phyloP scores from a whole-genome alignment of 2,797 vertebrate genomes.

The Phalloptychus januarius region DNA sequence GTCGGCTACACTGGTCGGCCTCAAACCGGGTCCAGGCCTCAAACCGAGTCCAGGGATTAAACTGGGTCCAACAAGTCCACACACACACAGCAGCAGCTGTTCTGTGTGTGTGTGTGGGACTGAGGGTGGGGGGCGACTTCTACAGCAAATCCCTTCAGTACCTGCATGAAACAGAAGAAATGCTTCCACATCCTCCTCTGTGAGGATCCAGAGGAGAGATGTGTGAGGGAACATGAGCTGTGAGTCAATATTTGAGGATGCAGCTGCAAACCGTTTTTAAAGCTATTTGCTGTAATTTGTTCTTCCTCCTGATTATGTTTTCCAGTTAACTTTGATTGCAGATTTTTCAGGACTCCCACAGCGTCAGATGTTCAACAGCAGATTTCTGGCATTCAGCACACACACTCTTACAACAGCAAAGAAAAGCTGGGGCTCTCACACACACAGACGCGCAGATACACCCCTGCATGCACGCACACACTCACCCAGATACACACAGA shows the following conservation, averaged over 20 bases:
- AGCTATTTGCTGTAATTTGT: slow-evolving; percentile 31
- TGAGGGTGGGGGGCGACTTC: not conserved
- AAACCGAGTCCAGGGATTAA: too few relatives aligned
- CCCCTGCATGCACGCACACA: not conserved
- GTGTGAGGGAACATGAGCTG: not conserved
- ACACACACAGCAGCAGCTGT: too few relatives aligned
- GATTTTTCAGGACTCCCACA: not conserved
- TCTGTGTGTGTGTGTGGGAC: too few relatives aligned
- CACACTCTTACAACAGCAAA: not conserved
- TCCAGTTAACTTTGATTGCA: slow-evolving; percentile 9
- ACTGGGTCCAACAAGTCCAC: too few relatives aligned
- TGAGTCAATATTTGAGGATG: slow-evolving; percentile 32
- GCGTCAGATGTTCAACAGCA: not conserved
- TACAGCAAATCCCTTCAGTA: slow-evolving; percentile 23
- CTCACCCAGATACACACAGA: not conserved
- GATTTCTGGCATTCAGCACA: not conserved
- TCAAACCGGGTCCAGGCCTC: too few relatives aligned
- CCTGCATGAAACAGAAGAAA: slow-evolving; percentile 2
- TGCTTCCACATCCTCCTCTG: slow-evolving; percentile 5
- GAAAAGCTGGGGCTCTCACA: not conserved
- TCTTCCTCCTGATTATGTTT: slow-evolving; percentile 22
- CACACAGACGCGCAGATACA: not conserved
- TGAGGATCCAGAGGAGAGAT: slow-evolving; percentile 23
- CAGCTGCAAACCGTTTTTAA: slow-evolving; percentile 22
- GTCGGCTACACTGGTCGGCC: too few relatives aligned